These are phyloP conservation scores for Lagorchestes hirsutus DNA, from an alignment of 2,797 vertebrate genomes.

Conservation along the genomic window DNA sequence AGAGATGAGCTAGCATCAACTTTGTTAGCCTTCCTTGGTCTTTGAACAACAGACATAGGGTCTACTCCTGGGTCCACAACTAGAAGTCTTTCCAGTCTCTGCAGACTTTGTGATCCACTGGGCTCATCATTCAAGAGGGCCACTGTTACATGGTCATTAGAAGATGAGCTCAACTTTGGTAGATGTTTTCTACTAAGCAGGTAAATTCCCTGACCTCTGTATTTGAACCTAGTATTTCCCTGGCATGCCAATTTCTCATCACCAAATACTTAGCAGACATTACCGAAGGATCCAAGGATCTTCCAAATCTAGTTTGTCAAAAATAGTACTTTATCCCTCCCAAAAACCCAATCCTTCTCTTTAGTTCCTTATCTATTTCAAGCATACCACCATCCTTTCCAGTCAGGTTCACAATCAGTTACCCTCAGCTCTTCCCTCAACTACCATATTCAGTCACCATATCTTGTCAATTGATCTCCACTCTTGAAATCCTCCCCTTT, in stretches of 20 bases:
- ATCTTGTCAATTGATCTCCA: neutral
- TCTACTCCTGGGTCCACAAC: neutral
- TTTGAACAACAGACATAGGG: neutral
- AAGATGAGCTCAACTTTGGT: neutral
- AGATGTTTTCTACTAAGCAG: neutral
- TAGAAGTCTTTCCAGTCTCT: neutral
- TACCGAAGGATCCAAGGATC: neutral
- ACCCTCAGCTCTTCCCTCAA: neutral
- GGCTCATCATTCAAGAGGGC: neutral
- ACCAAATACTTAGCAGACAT: neutral
- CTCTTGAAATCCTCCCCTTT: neutral
- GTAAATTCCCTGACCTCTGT: neutral
- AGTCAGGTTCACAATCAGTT: neutral
- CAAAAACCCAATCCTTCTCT: neutral
- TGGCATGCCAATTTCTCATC: neutral
- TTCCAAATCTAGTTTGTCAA: no score
- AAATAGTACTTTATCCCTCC: neutral
- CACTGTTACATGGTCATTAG: neutral
- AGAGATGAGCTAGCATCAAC: neutral
- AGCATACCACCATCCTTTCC: neutral
- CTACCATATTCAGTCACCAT: neutral
- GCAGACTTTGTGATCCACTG: neutral
- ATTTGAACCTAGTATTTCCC: neutral
- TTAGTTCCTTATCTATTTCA: neutral
- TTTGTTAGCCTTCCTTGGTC: neutral